phyloP scores from a whole-genome alignment of 2,797 vertebrate species.

The Alauda arvensis region DNA sequence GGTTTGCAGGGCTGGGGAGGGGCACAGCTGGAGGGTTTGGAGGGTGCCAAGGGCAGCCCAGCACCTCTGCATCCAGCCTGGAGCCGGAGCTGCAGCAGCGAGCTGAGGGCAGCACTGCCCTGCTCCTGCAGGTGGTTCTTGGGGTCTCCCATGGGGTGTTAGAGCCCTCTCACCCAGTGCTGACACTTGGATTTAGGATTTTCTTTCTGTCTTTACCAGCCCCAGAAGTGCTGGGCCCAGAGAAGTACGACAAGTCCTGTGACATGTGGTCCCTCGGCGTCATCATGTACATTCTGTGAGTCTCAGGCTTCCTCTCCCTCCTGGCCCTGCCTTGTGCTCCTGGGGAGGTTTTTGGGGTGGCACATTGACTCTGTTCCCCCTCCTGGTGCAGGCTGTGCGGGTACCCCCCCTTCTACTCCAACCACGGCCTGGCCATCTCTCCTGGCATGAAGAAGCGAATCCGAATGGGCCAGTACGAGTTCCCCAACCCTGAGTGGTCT shows the following conservation, averaged over 20 bases:
- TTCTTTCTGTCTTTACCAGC: slow-evolving; percentile 69
- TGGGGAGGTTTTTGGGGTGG: not conserved
- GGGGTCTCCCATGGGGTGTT: not conserved
- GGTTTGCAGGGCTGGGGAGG: not conserved
- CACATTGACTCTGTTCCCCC: not conserved
- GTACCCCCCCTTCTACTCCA: slow-evolving; percentile 97
- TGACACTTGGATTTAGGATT: not conserved
- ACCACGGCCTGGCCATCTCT: slow-evolving; percentile 95
- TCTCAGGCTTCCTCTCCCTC: not conserved
- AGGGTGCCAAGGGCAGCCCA: accelerated
- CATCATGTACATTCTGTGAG: slow-evolving; percentile 99
- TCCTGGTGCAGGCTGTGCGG: slow-evolving; percentile 83
- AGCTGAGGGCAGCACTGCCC: accelerated
- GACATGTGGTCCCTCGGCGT: slow-evolving; percentile 99
- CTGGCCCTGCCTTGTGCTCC: not conserved
- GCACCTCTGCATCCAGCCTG: not conserved
- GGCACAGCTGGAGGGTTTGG: not conserved
- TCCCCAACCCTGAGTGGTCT: slow-evolving; percentile 94
- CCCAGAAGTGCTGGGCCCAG: slow-evolving; percentile 94
- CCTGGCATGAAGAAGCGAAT: slow-evolving; percentile 96
- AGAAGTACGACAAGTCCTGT: slow-evolving; percentile 98
- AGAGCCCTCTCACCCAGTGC: accelerated
- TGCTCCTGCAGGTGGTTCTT: not conserved
- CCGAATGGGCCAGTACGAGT: slow-evolving; percentile 95
- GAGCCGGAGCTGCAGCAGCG: not conserved